phyloP scores from a whole-genome alignment of 2,888 invertebrate genomes.

The Therioaphis trifolii region DNA sequence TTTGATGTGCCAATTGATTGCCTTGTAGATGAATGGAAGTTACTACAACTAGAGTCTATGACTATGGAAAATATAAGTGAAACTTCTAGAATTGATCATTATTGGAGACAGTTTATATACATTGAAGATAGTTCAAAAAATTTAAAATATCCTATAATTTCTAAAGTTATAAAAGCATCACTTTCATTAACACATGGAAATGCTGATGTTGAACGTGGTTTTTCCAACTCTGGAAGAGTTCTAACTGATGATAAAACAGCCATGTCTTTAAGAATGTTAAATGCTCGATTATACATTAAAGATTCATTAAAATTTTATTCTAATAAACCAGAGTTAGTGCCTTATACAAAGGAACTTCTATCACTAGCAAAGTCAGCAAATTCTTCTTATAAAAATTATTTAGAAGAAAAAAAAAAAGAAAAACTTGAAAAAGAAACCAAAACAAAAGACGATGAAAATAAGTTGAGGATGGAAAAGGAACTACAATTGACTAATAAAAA shows the following conservation, averaged over 20 bases:
- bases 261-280: slow-evolving; percentile 17
- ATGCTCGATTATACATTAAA: slow-evolving; percentile 29
- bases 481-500: background rate
- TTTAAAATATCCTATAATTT: slow-evolving; percentile 20
- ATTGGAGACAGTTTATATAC: slow-evolving; percentile 10
- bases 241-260: background rate
- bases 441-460: slow-evolving; percentile 25
- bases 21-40: slow-evolving; percentile 3
- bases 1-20: slow-evolving; percentile 12
- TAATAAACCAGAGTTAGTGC: slow-evolving; percentile 34
- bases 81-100: slow-evolving; percentile 22
- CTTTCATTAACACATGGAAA: slow-evolving; percentile 42
- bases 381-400: slow-evolving; percentile 38
- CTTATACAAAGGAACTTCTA: slow-evolving; percentile 26
- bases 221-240: slow-evolving; percentile 3
- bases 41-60: background rate
- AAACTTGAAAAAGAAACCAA: too few relatives aligned
- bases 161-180: slow-evolving; percentile 5
- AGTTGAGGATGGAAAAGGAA: slow-evolving; percentile 13
- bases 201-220: slow-evolving; percentile 24
- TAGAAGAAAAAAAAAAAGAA: slow-evolving; percentile 13
- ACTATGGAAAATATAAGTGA: slow-evolving; percentile 11
- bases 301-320: background rate
- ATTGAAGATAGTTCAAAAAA: slow-evolving; percentile 1
- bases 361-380: slow-evolving; percentile 13